Evolutionary conservation across 2,113 vertebrate species (phyloP).

Genomic region (Entosphenus tridentatus): DNA sequence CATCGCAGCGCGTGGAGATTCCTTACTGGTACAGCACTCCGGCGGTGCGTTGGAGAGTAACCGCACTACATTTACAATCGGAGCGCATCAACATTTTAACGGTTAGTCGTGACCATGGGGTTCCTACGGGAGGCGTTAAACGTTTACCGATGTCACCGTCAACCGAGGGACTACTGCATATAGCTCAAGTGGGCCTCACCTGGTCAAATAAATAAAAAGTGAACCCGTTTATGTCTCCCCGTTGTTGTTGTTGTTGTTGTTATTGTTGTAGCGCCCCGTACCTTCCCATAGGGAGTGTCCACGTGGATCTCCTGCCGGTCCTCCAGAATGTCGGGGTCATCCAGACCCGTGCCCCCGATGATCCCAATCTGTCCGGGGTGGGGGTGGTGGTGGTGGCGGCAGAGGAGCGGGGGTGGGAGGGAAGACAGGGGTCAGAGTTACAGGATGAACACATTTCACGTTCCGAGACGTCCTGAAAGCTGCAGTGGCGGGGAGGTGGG

Average conservation of each 20-base stretch:
- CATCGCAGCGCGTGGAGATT: not conserved
- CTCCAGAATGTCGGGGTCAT: constrained; percentile 81
- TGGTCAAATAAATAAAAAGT: not conserved
- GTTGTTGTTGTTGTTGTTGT: not conserved
- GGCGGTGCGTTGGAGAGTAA: not conserved
- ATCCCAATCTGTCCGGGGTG: constrained; percentile 52
- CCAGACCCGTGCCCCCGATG: constrained; percentile 75
- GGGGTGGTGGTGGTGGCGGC: not conserved
- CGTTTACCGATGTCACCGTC: not conserved
- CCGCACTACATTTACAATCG: not conserved
- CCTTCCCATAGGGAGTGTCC: constrained; percentile 85
- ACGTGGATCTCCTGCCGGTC: constrained; percentile 68
- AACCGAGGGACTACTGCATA: not conserved
- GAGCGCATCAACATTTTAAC: not conserved
- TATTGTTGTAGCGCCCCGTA: constrained; percentile 13
- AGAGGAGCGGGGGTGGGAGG: not conserved
- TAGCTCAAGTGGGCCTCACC: not conserved
- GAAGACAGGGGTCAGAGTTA: not conserved
- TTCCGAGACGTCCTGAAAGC: too few species aligned
- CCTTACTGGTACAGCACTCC: not conserved
- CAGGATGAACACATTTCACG: too few species aligned
- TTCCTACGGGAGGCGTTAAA: not conserved
- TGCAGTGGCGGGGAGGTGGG: too few species aligned
- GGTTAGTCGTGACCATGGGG: not conserved
- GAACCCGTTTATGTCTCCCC: not conserved